Conservation (phyloP, 1,140 invertebrate species). For the Holotrichia oblita region DNA sequence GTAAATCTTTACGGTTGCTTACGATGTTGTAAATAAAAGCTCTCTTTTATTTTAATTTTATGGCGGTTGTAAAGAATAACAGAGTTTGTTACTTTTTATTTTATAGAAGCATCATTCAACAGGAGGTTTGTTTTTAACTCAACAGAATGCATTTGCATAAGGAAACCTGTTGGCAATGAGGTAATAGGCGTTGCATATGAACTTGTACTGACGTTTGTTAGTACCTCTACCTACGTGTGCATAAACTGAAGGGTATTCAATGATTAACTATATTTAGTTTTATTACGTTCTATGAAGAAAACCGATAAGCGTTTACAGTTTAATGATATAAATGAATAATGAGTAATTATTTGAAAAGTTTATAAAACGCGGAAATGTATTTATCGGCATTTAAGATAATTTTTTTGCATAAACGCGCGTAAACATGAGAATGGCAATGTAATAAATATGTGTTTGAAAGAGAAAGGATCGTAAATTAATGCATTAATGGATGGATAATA, state of each 20-base stretch:
- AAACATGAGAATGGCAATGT: too few relatives aligned
- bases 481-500: too few relatives aligned
- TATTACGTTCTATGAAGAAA: not conserved
- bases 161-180: not conserved
- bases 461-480: too few relatives aligned
- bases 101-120: not conserved
- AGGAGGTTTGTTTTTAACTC: not conserved
- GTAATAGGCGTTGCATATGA: slow-evolving; percentile 1
- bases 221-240: too few relatives aligned
- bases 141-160: not conserved
- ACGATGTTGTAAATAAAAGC: not conserved
- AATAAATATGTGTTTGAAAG: too few relatives aligned
- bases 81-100: not conserved
- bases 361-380: too few relatives aligned
- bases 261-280: not conserved
- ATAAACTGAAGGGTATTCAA: not conserved
- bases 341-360: too few relatives aligned
- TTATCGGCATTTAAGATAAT: too few relatives aligned
- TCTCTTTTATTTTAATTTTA: not conserved
- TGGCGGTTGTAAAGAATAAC: not conserved
- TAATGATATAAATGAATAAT: too few relatives aligned
- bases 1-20: not conserved
- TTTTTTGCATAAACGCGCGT: too few relatives aligned
- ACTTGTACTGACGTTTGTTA: not conserved
- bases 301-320: too few relatives aligned